Evolutionary conservation across 2,797 vertebrate genomes (phyloP).

Genomic region (Fringilla coelebs): DNA sequence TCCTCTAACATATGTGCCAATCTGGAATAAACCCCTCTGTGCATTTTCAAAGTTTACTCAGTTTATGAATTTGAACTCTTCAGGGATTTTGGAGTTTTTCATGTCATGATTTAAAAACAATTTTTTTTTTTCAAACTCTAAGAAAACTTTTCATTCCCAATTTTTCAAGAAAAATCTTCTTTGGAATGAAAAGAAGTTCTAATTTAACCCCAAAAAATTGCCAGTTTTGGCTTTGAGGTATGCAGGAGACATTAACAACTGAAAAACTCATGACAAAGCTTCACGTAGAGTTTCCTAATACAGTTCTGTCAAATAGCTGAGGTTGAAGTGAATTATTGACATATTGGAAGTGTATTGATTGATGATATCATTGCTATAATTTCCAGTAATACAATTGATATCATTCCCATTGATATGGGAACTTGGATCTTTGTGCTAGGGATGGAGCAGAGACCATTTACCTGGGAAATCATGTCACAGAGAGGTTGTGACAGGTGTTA

Average conservation of each 20-base stretch:
- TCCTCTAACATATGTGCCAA: background rate
- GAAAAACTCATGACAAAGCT: background rate
- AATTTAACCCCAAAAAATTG: background rate
- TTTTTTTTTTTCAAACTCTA: background rate
- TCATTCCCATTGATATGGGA: background rate
- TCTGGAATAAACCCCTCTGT: background rate
- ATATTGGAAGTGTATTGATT: background rate
- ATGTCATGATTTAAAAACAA: background rate
- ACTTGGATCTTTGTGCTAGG: background rate
- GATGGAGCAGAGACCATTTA: background rate
- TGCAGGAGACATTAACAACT: background rate
- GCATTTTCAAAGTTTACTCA: background rate
- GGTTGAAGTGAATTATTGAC: background rate
- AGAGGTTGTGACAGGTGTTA: background rate
- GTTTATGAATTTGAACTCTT: background rate
- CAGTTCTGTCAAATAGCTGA: background rate
- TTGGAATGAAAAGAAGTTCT: background rate
- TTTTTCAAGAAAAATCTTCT: background rate
- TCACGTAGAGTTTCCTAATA: background rate
- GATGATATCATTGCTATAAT: background rate
- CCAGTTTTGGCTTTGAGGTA: background rate
- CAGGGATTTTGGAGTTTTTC: background rate
- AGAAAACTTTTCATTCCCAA: background rate
- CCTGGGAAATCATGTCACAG: rapidly evolving
- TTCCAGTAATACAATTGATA: background rate